Evolutionary conservation across 2,888 invertebrate species (phyloP).

Genomic region (Villa cingulata): DNA sequence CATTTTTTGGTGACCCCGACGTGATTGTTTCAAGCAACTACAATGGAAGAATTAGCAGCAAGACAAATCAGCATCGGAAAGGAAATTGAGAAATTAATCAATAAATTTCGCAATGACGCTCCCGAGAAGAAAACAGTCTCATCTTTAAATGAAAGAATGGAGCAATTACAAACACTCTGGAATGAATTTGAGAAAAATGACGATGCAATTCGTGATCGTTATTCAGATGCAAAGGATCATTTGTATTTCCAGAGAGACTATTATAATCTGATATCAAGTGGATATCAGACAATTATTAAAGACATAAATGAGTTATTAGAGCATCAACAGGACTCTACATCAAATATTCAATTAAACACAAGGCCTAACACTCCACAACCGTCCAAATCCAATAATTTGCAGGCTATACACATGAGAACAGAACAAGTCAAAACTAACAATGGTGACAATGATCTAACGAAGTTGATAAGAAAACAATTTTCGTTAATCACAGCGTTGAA

Average conservation of each 20-base stretch:
- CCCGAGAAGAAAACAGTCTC: background rate
- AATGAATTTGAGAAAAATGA: background rate
- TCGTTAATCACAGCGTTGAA: too few relatives aligned
- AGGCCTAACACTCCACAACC: background rate
- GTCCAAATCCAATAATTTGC: too few relatives aligned
- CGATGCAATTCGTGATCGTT: background rate
- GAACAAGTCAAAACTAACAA: background rate
- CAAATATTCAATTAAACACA: background rate
- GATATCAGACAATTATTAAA: background rate
- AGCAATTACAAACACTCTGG: background rate
- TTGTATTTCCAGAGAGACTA: background rate
- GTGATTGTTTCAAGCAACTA: too few relatives aligned
- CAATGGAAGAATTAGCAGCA: too few relatives aligned
- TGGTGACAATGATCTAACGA: too few relatives aligned
- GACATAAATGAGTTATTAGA: background rate
- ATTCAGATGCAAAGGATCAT: background rate
- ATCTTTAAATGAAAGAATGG: background rate
- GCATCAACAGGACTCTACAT: background rate
- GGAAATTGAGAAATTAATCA: background rate
- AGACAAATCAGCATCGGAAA: background rate
- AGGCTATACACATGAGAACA: background rate
- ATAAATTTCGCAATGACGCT: background rate
- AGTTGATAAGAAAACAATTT: too few relatives aligned
- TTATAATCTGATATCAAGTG: background rate
- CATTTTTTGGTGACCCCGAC: too few relatives aligned